These are phyloP conservation scores for Xestobium rufovillosum DNA, from an alignment of 2,888 invertebrate genomes.

Conservation along the genomic window DNA sequence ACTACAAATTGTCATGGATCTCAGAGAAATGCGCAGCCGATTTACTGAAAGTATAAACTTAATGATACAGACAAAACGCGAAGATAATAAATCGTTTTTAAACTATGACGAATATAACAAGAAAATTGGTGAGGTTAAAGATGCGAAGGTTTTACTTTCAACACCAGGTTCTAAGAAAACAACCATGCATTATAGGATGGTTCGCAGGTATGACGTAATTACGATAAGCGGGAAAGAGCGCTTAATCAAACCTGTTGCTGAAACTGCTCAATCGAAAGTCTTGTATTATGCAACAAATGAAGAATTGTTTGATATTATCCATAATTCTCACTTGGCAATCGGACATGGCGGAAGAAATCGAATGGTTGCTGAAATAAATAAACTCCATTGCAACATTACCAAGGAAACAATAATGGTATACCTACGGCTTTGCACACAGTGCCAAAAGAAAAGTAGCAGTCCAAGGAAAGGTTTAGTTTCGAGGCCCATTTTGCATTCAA, in stretches of 20 bases:
- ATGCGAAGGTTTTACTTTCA: no score
- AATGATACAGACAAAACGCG: no score
- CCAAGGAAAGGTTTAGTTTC: constrained; percentile 14
- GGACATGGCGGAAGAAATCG: no score
- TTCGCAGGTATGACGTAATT: constrained; percentile 1
- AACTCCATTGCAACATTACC: constrained; percentile 5
- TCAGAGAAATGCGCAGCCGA: no score
- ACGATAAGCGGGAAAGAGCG: constrained; percentile 2
- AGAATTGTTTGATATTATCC: constrained; percentile 9
- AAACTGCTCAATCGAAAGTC: constrained; percentile 5
- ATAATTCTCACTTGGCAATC: constrained; percentile 8
- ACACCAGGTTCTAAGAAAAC: no score
- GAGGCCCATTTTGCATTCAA: constrained; percentile 13
- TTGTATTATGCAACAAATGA: constrained; percentile 5
- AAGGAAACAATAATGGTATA: constrained; percentile 7
- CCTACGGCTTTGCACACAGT: constrained; percentile 6
- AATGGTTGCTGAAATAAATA: constrained; percentile 8
- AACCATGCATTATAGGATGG: neutral
- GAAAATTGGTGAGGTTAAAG: no score
- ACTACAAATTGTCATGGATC: no score
- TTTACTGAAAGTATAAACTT: no score
- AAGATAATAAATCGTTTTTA: no score
- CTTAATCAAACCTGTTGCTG: constrained; percentile 4
- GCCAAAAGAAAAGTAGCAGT: constrained; percentile 6
- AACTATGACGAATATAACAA: no score